Percentiles rank a stretch among this genome's conserved stretches.
Conservation (phyloP, 1,140 invertebrate genomes). For the Platyura marginata region DNA sequence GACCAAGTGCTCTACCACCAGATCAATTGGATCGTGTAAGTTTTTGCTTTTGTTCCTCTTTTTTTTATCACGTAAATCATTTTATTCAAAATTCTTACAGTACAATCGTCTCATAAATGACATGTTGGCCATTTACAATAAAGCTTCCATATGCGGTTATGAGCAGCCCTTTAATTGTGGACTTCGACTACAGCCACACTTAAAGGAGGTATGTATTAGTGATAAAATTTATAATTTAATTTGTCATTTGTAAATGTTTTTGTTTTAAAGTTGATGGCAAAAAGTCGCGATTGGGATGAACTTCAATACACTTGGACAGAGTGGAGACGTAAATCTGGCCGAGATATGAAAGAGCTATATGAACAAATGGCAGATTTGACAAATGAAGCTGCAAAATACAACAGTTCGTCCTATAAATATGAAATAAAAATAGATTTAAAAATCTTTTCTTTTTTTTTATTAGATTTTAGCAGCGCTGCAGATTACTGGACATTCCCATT, state of each 20-base stretch:
- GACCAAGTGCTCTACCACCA: conserved; percentile 62
- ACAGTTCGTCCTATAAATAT: conserved; percentile 63
- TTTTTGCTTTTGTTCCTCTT: too few species aligned
- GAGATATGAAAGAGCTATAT: conserved; percentile 61
- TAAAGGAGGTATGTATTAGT: conserved; percentile 37
- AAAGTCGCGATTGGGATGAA: conserved; percentile 67
- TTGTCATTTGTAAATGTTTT: too few species aligned
- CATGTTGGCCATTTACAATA: conserved; percentile 75
- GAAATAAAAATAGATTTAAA: too few species aligned
- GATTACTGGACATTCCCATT: conserved; percentile 74
- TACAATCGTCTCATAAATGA: conserved; percentile 71
- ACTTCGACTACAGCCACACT: conserved; percentile 60
- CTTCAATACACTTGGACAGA: conserved; percentile 70
- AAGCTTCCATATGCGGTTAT: conserved; percentile 66
- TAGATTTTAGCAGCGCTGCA: conserved; percentile 65
- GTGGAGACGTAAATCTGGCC: conserved; percentile 64
- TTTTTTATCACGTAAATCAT: too few species aligned
- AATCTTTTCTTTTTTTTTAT: neutral
- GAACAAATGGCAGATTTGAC: conserved; percentile 64
- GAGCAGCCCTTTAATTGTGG: conserved; percentile 67
- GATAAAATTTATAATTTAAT: too few species aligned
- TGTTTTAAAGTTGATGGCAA: conserved; percentile 39
- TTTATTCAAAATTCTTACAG: conserved; percentile 28
- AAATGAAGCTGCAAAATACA: conserved; percentile 69
- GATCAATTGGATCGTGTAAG: conserved; percentile 68